These are phyloP conservation scores for Lophius piscatorius DNA, from an alignment of 2,113 vertebrate species.

Conservation along the genomic window DNA sequence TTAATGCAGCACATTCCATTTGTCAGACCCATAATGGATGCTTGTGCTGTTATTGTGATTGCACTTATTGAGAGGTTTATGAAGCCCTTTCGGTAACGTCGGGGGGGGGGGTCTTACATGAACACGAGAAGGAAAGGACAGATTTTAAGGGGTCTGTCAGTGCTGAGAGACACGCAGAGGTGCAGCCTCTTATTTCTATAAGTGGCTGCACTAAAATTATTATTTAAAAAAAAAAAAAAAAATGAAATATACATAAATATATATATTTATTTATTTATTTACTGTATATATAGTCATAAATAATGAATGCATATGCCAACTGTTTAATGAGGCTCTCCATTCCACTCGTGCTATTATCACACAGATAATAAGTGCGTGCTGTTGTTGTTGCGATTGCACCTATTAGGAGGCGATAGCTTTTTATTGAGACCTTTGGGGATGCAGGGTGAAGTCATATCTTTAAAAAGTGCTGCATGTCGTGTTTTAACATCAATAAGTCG, in stretches of 20 bases:
- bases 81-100: conserved; percentile 1
- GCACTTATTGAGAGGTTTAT: conserved; percentile 24
- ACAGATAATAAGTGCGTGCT: conserved; percentile 14
- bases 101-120: neutral
- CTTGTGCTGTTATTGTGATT: conserved; percentile 34
- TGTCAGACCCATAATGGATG: conserved; percentile 2
- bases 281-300: too few species aligned
- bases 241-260: neutral
- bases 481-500: conserved; percentile 1
- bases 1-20: conserved; percentile 8
- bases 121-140: neutral
- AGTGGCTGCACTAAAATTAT: too few species aligned
- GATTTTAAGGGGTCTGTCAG: neutral
- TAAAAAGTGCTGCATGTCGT: neutral
- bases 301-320: too few species aligned
- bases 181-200: neutral
- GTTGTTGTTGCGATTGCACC: conserved; percentile 21
- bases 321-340: too few species aligned
- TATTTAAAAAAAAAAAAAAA: rapidly evolving
- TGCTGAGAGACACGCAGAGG: neutral
- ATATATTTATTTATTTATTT: too few species aligned
- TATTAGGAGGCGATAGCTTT: conserved; percentile 15
- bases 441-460: neutral
- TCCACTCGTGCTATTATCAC: conserved; percentile 16
- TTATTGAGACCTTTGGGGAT: conserved; percentile 23